Evolutionary conservation across 2,113 vertebrate species (phyloP).

Genomic region (Tichodroma muraria): DNA sequence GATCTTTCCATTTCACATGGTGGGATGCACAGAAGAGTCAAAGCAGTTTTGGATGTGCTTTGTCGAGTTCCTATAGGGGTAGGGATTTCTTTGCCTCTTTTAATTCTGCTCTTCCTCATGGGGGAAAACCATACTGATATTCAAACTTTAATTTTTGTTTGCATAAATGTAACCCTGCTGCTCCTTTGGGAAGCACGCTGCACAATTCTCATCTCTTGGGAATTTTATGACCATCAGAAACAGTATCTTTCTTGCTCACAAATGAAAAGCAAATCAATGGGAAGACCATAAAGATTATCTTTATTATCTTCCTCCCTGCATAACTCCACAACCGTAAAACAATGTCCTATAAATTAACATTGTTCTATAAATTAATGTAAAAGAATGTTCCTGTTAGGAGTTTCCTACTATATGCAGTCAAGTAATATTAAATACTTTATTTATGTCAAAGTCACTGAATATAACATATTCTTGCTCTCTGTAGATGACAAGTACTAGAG

Average conservation of each 20-base stretch:
- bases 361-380: not conserved
- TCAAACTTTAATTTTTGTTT: not conserved
- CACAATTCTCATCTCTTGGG: not conserved
- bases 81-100: not conserved
- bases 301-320: not conserved
- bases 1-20: not conserved
- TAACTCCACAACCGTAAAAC: not conserved
- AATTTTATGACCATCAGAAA: not conserved
- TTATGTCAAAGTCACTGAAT: not conserved
- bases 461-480: not conserved
- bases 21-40: not conserved
- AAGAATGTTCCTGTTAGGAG: not conserved
- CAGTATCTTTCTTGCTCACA: not conserved
- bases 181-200: not conserved
- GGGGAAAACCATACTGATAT: not conserved
- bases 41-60: not conserved
- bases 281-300: not conserved
- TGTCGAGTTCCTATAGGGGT: fast-evolving
- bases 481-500: not conserved
- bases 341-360: not conserved
- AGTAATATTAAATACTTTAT: not conserved
- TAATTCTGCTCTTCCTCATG: not conserved
- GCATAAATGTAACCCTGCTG: not conserved
- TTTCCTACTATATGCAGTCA: not conserved
- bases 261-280: not conserved